Base-by-base conservation (phyloP, 2,113 vertebrate genomes). In the Ceratotherium simum region DNA sequence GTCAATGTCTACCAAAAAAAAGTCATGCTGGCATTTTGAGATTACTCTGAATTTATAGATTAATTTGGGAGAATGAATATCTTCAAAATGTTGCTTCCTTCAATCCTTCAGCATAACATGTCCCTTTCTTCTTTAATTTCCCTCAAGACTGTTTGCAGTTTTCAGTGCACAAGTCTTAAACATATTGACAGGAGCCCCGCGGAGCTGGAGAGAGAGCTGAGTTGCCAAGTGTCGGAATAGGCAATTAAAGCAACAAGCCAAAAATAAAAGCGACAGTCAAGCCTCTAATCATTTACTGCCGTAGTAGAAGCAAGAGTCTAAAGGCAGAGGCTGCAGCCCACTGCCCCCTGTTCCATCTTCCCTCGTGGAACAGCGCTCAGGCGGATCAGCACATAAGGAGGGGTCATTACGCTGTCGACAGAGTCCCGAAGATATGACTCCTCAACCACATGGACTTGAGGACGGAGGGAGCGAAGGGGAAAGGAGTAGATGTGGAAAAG, bases 131-230 rank as follows among this genome's bases (percentile, higher is more conserved):
- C 31, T 69, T 46, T 64, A 73, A 93, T 64, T 90, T 58, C 23
- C 88, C 58, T 85, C 67, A 88, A 81, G 36, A 82, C 67, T 58
- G n/a, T 56, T 64, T 96, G 3, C 54, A 79, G 12, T 93, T 51
- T 76, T 69, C 70, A 90, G 6, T 25, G 12, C 42, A 79, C 5
- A 51, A 48, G 11, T 95, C n/a, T 80, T 72, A 91, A 60, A 72
- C 48, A 64, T 33, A 72, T 70, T 76, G 65, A 36, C 48, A 81
- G 46, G 51, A 60, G 6, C 13, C 83, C 16, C 72, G 20, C 18
- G 78, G 67, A 87, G 1, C 13, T 70, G 25, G 21, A 82, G 39
- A 70, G 65, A 65, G 16, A 69, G 8, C 33, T 60, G 51, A 42
- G 58, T 31, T 73, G 17, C 9, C 23, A 80, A 20, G 20, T 84